Evolutionary conservation across 92 coral and sea anemone genomes (phyloP), one percentile per base, ranked within the genome.

Genomic region (Phymanthus crucifer): DNA sequence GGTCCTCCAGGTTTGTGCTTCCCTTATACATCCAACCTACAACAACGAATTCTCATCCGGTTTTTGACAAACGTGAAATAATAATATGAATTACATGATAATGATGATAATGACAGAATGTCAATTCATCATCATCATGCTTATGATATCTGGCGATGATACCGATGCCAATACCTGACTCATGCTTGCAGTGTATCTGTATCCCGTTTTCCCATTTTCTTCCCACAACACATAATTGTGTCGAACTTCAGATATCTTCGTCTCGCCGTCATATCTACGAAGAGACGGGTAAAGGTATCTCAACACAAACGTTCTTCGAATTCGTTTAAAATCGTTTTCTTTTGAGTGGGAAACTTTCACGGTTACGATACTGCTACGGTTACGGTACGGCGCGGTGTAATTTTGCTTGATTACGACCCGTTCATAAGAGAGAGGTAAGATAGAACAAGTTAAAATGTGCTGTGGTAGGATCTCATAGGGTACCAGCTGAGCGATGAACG

Each of bases 161-260:
- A 27, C 5, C 29, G 68, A 61, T 61, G 68, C 26, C 27, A 29
- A 61, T 78, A 92, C 97, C 90, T 92, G 88, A 27, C 73, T 84
- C 90, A 83, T 85, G 26, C 91, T 92, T 9, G 97, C 97, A 18
- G 92, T 83, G 68, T 92, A 92, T 5, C 92, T 86, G 74, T 73
- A 92, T 45, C 91, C 94, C 11, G 73, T 67, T 74, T 90, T 78
- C 43, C 80, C 88, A 19, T 73, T 85, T 54, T 82, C 84, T 61
- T 92, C 97, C 91, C 82, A 79, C 74, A 89, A 71, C 14, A 92
- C 72, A 54, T 92, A 92, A 82, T 92, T 92, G 40, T 83, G 50
- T 1, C 27, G 70, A 48, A 92, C 87, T 70, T 87, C 94, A 64
- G 65, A 72, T 1, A 92, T 79, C 40, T 82, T 72, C 38, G 23